Evolutionary conservation across 2,113 vertebrate genomes (phyloP), one percentile per base, ranked within the genome.

Genomic region (Salvelinus fontinalis): DNA sequence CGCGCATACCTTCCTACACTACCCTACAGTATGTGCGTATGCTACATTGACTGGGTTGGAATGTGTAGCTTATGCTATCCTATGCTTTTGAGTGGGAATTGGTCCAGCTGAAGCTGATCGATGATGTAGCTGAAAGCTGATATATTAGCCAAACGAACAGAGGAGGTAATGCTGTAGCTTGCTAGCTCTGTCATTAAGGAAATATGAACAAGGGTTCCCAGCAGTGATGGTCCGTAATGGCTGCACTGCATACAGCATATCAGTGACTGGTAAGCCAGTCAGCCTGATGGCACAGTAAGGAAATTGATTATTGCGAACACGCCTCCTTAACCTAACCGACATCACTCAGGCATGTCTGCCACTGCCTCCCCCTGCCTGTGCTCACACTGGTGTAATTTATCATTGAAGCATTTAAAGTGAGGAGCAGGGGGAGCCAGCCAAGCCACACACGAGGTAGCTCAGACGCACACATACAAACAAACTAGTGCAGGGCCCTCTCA

Each of bases 111-210:
- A 80, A 67, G 67, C 54, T 1, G 51, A 54, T 54, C 1, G 5
- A 71, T 91, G 84, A 90, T 85, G 85, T 87, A 88, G 57, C 76
- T 83, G 75, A 82, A 83, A 29, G 82, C 73, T 31, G 79, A 86
- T 67, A 64, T 69, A 24, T 57, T 20, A 62, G 59, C 59, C 59
- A 62, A n/a, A 3, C 3, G 59, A 62, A n/a, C 20, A 62, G 59
- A 62, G 8, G n/a, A 11, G 59, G 59, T 8, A 67, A 7, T 16
- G 31, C 18, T 9, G 31, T 18, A 31, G 66, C 13, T 5, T 18
- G 71, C 71, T 13, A 34, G 57, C 26, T 62, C 27, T 27, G 49
- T 59, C 48, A 59, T 59, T n/a, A 20, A 51, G 20, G 7, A 22
- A 39, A 66, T 62, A 24, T 75, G 75, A 89, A 85, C 84, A 86